Percentiles rank a stretch among this genome's conserved stretches.
Evolutionary conservation across 2,797 vertebrate genomes (phyloP).

Genomic region (Lithobates pipiens): DNA sequence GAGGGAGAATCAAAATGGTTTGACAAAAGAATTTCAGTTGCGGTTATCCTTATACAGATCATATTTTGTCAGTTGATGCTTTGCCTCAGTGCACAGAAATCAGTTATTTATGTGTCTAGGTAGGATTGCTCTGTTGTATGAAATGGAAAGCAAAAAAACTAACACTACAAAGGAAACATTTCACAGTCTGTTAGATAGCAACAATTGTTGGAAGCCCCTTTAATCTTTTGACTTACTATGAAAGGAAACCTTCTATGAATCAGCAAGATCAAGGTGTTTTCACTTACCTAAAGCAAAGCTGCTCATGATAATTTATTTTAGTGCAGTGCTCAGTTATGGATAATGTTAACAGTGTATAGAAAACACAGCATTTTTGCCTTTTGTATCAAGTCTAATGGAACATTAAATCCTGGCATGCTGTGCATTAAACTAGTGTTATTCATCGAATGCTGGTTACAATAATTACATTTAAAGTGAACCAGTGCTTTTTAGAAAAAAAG

Average conservation of each 20-base stretch:
- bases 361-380: too few relatives aligned
- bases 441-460: too few relatives aligned
- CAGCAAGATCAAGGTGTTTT: constrained; percentile 36
- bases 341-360: background rate
- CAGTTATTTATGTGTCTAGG: constrained; percentile 6
- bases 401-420: too few relatives aligned
- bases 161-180: constrained; percentile 50
- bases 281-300: constrained; percentile 11
- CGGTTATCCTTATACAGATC: background rate
- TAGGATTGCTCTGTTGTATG: background rate
- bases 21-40: background rate
- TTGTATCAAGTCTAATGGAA: too few relatives aligned
- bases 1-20: background rate
- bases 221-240: constrained; percentile 28
- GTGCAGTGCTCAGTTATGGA: background rate
- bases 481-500: too few relatives aligned
- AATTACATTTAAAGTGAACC: too few relatives aligned
- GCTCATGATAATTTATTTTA: background rate
- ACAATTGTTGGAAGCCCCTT: constrained; percentile 40
- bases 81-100: background rate
- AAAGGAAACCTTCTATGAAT: constrained; percentile 38
- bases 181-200: constrained; percentile 31
- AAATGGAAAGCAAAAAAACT: background rate
- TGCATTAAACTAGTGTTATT: too few relatives aligned
- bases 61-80: background rate